Conservation (phyloP, 2,888 invertebrate species). For the Phragmatobia fuliginosa region DNA sequence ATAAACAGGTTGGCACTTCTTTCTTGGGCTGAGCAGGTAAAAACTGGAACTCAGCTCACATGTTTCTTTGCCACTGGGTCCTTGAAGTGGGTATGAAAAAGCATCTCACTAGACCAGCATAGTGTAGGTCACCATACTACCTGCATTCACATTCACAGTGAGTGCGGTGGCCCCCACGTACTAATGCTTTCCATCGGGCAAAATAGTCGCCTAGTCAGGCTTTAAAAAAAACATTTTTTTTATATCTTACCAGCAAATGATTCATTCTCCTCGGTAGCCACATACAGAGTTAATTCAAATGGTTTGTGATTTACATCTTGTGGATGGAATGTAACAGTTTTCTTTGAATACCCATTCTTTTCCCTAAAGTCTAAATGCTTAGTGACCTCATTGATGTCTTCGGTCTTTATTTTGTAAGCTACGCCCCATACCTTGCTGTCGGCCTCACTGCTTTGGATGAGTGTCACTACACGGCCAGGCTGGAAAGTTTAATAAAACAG, state of each 20-base stretch:
- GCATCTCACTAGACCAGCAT: too few relatives aligned
- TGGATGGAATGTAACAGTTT: conserved; percentile 91
- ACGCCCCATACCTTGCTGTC: conserved; percentile 94
- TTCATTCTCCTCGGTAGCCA: conserved; percentile 93
- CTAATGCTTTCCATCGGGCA: too few relatives aligned
- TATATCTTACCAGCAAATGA: conserved; percentile 89
- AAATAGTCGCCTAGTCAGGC: too few relatives aligned
- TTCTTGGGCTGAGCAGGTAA: too few relatives aligned
- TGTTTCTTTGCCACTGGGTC: too few relatives aligned
- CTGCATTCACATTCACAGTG: too few relatives aligned
- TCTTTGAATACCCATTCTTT: conserved; percentile 95
- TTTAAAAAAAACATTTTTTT: too few relatives aligned
- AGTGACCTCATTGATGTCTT: conserved; percentile 90
- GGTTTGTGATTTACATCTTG: conserved; percentile 79
- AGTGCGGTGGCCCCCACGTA: too few relatives aligned
- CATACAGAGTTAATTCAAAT: conserved; percentile 92
- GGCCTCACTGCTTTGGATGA: conserved; percentile 88
- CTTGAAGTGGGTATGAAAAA: too few relatives aligned
- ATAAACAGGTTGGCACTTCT: too few relatives aligned
- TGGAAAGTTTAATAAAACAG: conserved; percentile 62
- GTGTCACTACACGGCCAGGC: conserved; percentile 96
- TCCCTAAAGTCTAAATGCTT: conserved; percentile 96
- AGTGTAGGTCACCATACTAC: too few relatives aligned
- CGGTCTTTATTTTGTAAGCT: conserved; percentile 93
- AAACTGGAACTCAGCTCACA: too few relatives aligned